Evolutionary conservation across 1,140 invertebrate genomes (phyloP).

Genomic region (Hermetia illucens): DNA sequence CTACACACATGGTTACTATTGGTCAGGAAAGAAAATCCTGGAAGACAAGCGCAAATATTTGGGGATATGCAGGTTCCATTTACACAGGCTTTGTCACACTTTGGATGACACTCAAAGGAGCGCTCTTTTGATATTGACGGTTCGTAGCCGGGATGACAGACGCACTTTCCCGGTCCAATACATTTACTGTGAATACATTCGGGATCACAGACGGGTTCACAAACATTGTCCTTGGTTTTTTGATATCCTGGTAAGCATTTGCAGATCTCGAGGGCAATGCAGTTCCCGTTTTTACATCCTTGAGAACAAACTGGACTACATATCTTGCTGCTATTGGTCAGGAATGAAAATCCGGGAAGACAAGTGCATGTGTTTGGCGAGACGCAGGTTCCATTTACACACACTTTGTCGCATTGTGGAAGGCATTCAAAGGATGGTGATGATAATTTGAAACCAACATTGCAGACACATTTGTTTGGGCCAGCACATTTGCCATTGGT

Average conservation of each 20-base stretch:
- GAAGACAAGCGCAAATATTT: constrained; percentile 32
- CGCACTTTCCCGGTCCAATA: constrained; percentile 8
- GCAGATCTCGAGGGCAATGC: constrained; percentile 18
- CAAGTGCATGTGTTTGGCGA: constrained; percentile 3
- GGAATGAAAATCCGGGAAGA: not conserved
- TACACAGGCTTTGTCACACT: not conserved
- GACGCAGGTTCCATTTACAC: not conserved
- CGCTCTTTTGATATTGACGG: not conserved
- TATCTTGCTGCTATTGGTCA: not conserved
- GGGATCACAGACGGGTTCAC: constrained; percentile 33
- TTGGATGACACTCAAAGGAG: constrained; percentile 8
- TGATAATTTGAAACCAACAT: no score
- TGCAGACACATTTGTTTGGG: not conserved
- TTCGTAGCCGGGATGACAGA: not conserved
- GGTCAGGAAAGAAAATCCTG: not conserved
- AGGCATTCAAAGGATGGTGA: no score
- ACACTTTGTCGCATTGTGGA: not conserved
- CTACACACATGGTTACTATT: not conserved
- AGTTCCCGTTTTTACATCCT: constrained; percentile 39
- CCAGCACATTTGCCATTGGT: constrained; percentile 37
- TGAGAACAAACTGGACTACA: constrained; percentile 35
- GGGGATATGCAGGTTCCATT: constrained; percentile 6
- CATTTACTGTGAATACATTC: no score
- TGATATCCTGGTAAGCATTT: constrained; percentile 22
- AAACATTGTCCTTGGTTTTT: no score